Conservation (phyloP, 2,113 vertebrate genomes). For the Apodemus speciosus region DNA sequence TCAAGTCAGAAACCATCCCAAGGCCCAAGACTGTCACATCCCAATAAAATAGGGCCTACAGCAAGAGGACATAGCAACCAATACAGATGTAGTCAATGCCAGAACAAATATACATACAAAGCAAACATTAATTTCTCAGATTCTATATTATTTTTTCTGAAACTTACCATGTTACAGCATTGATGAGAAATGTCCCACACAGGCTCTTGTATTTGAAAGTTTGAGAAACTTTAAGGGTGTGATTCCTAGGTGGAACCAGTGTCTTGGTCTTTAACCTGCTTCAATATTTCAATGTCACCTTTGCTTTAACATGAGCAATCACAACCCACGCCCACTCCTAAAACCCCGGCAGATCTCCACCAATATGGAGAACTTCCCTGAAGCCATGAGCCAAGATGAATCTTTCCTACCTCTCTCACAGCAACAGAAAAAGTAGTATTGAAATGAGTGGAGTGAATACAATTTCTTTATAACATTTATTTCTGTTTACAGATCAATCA, state of each 20-base stretch:
- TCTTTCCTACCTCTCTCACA: not conserved
- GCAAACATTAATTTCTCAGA: not conserved
- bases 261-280: not conserved
- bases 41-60: not conserved
- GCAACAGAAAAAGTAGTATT: not conserved
- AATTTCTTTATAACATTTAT: not conserved
- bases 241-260: not conserved
- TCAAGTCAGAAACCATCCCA: not conserved
- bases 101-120: not conserved
- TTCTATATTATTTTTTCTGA: not conserved
- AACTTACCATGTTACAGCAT: not conserved
- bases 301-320: not conserved
- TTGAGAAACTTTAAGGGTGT: not conserved
- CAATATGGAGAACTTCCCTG: not conserved
- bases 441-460: not conserved
- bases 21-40: not conserved
- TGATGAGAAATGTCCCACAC: not conserved
- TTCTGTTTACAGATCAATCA: too few species aligned
- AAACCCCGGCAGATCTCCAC: not conserved
- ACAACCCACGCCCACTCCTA: not conserved
- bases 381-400: not conserved
- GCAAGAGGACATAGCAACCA: not conserved
- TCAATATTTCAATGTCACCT: not conserved
- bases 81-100: not conserved
- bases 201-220: not conserved